Base-by-base conservation (phyloP, 2,797 vertebrate species). In the Falco concolor region DNA sequence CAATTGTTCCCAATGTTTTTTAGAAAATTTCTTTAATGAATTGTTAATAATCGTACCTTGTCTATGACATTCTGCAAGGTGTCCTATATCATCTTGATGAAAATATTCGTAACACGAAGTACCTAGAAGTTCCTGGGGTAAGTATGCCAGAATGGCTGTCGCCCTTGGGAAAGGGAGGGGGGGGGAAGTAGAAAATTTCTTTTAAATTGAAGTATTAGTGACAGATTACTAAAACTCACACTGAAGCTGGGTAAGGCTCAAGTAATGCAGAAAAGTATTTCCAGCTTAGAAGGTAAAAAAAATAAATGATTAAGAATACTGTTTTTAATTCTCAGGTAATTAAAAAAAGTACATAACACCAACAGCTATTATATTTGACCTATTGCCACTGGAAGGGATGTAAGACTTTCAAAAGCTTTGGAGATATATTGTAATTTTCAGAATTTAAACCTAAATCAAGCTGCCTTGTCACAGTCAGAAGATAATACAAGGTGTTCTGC, bases 91-190 rank as follows among this genome's bases (percentile, higher is more conserved):
- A 54, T 99, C 99, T 98, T 99, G 99, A 95, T 99, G 99, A 96
- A 99, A 99, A 98, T 99, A 99, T 92, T 99, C 99, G 1, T 99
- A 99, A 98, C 99, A 99, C 1, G 99, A 99, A 45, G 99, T 99
- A 94, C 99, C 99, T 97, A 99, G 98, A 96, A 99, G 98, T 96
- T 99, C 99, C 94, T 99, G 99, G 86, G 99, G 99, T 97, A 99
- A 98, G 97, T 99, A 99, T 47, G 99, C 99, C 59, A 99, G 98
- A 95, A 99, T 99, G 91, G 99, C 99, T 17, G 99, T 99, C 67
- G 99, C 99, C 98, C 99, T 99, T 94, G 87, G 91, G 85, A 34
- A 84, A 72, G 53, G 44, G 64, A 75, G 57, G 74, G 72, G 34
- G 75, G 12, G 34, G 72, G 19, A 1, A 24, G 49, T 15, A 30